These are phyloP conservation scores for Callorhinus ursinus DNA, from an alignment of 2,113 vertebrate species.

Conservation along the genomic window DNA sequence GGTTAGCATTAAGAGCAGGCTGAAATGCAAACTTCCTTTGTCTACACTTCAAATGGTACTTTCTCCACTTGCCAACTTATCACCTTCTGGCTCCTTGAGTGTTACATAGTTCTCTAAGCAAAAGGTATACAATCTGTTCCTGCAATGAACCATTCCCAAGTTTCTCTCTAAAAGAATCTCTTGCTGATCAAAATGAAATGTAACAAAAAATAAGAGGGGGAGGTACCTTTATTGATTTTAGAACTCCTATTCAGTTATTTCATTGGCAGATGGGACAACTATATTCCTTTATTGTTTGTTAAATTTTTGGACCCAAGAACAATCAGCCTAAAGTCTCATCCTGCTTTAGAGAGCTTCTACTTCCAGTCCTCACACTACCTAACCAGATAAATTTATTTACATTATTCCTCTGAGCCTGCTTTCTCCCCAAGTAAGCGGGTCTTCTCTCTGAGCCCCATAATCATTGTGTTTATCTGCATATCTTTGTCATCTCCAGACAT, in stretches of 20 bases:
- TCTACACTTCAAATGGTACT: neutral
- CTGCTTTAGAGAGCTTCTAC: neutral
- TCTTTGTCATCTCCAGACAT: neutral
- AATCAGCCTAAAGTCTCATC: neutral
- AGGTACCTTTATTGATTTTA: neutral
- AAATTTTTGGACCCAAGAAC: neutral
- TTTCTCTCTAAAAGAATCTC: neutral
- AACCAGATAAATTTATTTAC: neutral
- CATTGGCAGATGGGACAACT: neutral
- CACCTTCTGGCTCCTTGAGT: neutral
- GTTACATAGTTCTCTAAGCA: neutral
- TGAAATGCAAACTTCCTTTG: neutral
- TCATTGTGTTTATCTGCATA: neutral
- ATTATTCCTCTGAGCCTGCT: neutral
- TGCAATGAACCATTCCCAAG: neutral
- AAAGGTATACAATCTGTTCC: neutral
- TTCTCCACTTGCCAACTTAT: neutral
- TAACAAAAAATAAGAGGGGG: neutral
- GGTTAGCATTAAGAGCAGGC: neutral
- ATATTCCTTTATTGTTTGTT: neutral
- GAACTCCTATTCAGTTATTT: neutral
- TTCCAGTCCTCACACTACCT: neutral
- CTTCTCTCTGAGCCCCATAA: neutral
- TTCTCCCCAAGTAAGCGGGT: neutral
- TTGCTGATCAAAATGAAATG: neutral